These are phyloP conservation scores for Crambe crambe DNA, from an alignment of 37 sponge, comb jelly and placozoan genomes.

Conservation along the genomic window DNA sequence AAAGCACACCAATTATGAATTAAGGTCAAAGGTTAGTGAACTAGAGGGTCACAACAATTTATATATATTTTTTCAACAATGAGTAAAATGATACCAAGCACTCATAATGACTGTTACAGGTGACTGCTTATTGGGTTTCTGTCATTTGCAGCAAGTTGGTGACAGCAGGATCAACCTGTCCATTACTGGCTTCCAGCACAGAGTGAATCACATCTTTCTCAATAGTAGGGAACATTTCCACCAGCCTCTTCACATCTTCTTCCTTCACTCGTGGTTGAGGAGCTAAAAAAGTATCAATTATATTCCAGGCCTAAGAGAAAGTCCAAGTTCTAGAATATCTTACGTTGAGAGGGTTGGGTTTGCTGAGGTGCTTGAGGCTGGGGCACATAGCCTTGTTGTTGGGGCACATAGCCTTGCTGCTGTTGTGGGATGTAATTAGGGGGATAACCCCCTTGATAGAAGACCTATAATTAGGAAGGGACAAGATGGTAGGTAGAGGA, in stretches of 20 bases:
- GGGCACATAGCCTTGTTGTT: background rate
- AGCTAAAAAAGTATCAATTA: too few species aligned
- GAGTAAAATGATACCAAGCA: too few species aligned
- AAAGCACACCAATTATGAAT: too few species aligned
- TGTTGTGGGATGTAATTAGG: constrained; percentile 10
- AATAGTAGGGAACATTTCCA: constrained; percentile 97
- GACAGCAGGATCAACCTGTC: constrained; percentile 84
- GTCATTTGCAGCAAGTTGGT: constrained; percentile 82
- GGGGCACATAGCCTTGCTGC: background rate
- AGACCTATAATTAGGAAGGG: constrained; percentile 15
- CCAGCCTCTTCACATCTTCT: constrained; percentile 69
- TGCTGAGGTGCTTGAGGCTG: too few species aligned
- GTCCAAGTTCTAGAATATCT: too few species aligned
- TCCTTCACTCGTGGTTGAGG: constrained; percentile 33
- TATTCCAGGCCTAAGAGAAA: too few species aligned
- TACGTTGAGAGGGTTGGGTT: too few species aligned
- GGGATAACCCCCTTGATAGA: constrained; percentile 59
- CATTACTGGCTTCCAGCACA: constrained; percentile 86
- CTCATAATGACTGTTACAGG: too few species aligned
- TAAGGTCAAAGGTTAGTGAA: too few species aligned
- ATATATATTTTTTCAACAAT: too few species aligned
- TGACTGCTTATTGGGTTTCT: background rate
- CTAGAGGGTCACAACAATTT: too few species aligned
- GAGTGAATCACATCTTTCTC: constrained; percentile 88
- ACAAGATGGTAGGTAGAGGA: too few species aligned